Evolutionary conservation across 1,140 invertebrate genomes (phyloP).

Genomic region (Atopsyche davidsoni): DNA sequence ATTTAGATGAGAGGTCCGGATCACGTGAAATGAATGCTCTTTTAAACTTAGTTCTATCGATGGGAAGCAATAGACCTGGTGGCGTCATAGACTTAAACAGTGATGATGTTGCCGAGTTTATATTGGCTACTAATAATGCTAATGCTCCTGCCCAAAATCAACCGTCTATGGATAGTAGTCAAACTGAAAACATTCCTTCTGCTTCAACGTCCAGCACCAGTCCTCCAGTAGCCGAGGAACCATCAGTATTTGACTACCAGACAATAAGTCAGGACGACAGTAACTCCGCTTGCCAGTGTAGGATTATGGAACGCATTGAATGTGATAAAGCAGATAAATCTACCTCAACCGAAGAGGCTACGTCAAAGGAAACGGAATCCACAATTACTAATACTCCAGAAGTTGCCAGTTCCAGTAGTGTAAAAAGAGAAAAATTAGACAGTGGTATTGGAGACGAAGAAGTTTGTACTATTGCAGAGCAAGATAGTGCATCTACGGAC

Average conservation of each 20-base stretch:
- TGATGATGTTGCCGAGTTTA: background rate
- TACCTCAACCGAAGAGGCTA: background rate
- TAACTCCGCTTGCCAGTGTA: background rate
- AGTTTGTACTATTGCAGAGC: background rate
- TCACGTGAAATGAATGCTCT: slow-evolving; percentile 47
- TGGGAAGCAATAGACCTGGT: slow-evolving; percentile 40
- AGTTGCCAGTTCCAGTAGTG: background rate
- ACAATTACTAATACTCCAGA: no score
- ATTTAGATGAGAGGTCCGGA: slow-evolving; percentile 38
- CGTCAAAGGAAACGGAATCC: no score
- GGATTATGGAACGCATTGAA: background rate
- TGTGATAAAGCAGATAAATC: background rate
- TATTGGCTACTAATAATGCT: background rate
- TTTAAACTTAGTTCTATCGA: slow-evolving; percentile 42
- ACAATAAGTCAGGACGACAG: background rate
- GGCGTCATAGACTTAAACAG: slow-evolving; percentile 25
- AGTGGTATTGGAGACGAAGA: slow-evolving; percentile 21
- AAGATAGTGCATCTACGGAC: slow-evolving; percentile 10
- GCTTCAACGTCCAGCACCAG: no score
- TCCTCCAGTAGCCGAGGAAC: no score
- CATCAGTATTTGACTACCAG: no score
- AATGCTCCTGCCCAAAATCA: background rate
- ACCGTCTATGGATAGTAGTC: background rate
- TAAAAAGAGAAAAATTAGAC: slow-evolving; percentile 18
- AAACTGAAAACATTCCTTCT: no score